Percentiles rank a stretch among this genome's conserved stretches.
Conservation (phyloP, 2,113 vertebrate species). For the Cacatua alba region DNA sequence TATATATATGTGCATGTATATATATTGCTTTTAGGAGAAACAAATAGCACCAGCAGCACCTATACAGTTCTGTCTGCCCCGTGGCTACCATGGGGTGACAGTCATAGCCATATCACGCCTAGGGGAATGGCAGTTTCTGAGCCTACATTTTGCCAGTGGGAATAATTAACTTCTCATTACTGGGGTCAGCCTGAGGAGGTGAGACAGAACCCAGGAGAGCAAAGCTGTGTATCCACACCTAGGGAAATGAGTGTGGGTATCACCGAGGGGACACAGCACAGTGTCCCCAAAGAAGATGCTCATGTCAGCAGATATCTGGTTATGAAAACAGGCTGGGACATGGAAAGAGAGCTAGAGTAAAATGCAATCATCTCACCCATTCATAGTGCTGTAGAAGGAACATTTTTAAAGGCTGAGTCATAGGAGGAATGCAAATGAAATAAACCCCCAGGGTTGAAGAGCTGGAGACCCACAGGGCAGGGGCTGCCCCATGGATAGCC, state of each 20-base stretch:
- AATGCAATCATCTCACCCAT: background rate
- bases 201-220: background rate
- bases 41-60: background rate
- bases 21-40: background rate
- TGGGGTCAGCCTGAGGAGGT: background rate
- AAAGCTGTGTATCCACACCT: background rate
- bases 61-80: background rate
- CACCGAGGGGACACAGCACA: accelerated
- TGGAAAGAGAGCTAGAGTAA: background rate
- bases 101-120: accelerated
- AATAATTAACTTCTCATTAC: conserved; percentile 38
- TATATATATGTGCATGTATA: background rate
- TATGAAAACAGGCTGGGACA: background rate
- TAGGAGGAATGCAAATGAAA: background rate
- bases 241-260: background rate
- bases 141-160: background rate
- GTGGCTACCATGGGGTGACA: background rate
- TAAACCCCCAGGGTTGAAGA: background rate
- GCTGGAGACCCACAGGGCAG: accelerated
- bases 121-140: background rate
- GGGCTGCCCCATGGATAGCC: background rate
- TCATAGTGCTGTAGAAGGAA: background rate
- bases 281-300: background rate
- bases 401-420: background rate
- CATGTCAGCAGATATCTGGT: background rate